Conservation (phyloP, 2,113 vertebrate genomes). For the Muntiacus reevesi region DNA sequence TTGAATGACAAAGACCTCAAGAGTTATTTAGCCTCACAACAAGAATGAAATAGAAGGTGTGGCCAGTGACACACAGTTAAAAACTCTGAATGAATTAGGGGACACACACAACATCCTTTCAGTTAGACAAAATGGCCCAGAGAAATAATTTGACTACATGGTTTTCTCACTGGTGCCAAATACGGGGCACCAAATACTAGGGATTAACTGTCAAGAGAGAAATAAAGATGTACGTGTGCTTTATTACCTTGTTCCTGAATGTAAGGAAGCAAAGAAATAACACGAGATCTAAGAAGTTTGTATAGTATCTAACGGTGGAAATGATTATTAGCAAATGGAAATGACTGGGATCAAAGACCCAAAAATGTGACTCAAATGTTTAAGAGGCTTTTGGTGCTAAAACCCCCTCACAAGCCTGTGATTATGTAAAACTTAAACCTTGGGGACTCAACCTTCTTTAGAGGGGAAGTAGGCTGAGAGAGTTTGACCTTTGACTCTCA, state of each 20-base stretch:
- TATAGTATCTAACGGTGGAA: not conserved
- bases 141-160: not conserved
- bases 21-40: not conserved
- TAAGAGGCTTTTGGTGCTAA: not conserved
- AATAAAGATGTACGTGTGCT: not conserved
- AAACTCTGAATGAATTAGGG: not conserved
- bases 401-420: not conserved
- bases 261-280: constrained; percentile 6
- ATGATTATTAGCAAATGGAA: not conserved
- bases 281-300: not conserved
- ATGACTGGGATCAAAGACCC: not conserved
- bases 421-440: not conserved
- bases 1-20: constrained; percentile 13
- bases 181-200: not conserved
- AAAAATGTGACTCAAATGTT: not conserved
- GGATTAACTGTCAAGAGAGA: not conserved
- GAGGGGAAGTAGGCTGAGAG: not conserved
- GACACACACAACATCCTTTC: not conserved
- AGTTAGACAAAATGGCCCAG: not conserved
- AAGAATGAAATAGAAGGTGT: not conserved
- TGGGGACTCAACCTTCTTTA: not conserved
- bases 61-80: not conserved
- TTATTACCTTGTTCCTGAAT: not conserved
- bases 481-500: not conserved
- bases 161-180: not conserved